Evolutionary conservation across 37 sponge, comb jelly and placozoan genomes (phyloP).

Genomic region (Aphrocallistes beatrix): DNA sequence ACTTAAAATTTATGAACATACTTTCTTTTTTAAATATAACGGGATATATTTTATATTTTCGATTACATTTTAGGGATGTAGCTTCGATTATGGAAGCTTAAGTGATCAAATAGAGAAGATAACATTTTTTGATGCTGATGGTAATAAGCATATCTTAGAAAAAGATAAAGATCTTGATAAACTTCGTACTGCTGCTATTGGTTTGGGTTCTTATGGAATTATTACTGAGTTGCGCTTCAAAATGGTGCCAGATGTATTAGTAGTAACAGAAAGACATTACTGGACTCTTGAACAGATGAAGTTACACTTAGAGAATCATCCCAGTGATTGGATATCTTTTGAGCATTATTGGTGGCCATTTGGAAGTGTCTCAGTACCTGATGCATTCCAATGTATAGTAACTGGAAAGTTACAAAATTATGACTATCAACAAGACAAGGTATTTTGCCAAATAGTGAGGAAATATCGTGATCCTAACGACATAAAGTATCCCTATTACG

Average conservation of each 20-base stretch:
- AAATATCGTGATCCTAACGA: background rate
- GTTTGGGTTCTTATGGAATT: background rate
- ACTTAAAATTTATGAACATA: no score
- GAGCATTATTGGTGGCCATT: constrained; percentile 14
- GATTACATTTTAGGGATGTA: background rate
- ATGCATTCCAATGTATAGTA: background rate
- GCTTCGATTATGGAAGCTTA: background rate
- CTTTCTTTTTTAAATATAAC: no score
- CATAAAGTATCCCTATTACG: background rate
- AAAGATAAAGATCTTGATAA: background rate
- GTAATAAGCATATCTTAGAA: background rate
- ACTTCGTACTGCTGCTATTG: background rate
- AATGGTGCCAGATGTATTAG: background rate
- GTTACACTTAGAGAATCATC: background rate
- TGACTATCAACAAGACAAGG: background rate
- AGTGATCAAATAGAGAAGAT: background rate
- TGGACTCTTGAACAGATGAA: background rate
- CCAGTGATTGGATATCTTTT: background rate
- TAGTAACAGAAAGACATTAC: background rate
- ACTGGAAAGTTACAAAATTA: background rate
- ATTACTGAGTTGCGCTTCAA: constrained; percentile 1
- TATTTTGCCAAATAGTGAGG: background rate
- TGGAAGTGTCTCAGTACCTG: background rate
- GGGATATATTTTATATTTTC: no score
- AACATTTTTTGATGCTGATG: background rate